Base-by-base conservation (phyloP, 2,888 invertebrate species). In the Synanthedon andrenaeformis region DNA sequence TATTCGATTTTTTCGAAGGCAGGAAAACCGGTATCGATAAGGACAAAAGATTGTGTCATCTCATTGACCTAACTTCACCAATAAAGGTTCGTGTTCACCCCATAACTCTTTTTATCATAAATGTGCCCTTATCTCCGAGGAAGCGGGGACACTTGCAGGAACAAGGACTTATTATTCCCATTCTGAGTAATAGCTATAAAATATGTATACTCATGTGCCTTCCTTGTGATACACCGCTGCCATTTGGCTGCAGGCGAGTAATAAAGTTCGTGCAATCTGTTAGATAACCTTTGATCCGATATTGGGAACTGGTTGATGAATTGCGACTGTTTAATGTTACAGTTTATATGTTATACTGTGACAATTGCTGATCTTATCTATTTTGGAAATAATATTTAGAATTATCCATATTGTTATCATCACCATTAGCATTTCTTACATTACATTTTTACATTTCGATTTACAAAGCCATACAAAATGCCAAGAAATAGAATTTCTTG, bases 241-340 rank as follows among this genome's bases (percentile, higher is more conserved):
- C 58, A 58, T 55, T 58, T 58, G 57, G 53, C 54, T 57, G 61
- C 57, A 60, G 60, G 56, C 59, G 60, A 62, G 63, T 57, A 61
- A 63, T 69, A 66, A 67, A 67, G 59, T 61, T 56, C 60, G 64
- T 62, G 66, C 65, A 63, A 65, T 65, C 67, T 67, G 56, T 53
- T 48, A 57, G 79, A 81, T 80, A 81, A 76, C 76, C 76, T 75
- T 61, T 69, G 70, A 62, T 67, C 69, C 59, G 56, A 59, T 63
- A 67, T 66, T 57, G 62, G 69, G 67, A 57, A 58, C 64, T 67
- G 63, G 72, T 70, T 72, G 58, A 58, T 59, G 49, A 65, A 60
- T 62, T 63, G 60, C 53, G 65, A 71, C 69, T 65, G 59, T 59
- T 60, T 58, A 62, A 65, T 63, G 59, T 64, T 35, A 59, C 64